A percentile compares a stretch with the other conserved stretches of the same genome.
Evolutionary conservation across 2,888 invertebrate genomes (phyloP).

Genomic region (Drosophila infuscata): DNA sequence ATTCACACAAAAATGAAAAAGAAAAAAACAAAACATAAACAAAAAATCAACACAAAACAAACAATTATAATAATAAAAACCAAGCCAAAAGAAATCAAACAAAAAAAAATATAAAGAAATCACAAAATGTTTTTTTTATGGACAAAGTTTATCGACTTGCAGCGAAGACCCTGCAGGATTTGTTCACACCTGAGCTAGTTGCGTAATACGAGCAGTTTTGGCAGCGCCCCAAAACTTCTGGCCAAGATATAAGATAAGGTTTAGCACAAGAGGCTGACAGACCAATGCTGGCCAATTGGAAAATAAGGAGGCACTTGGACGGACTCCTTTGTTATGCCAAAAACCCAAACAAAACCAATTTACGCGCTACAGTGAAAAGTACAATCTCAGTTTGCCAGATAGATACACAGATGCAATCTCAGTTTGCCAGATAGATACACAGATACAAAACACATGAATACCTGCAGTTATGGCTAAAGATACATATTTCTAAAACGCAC

Average conservation of each 20-base stretch:
- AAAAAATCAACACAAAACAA: conserved; percentile 31
- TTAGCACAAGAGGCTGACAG: not conserved
- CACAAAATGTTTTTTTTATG: conserved; percentile 18
- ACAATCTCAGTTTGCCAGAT: not conserved
- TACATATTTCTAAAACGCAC: not conserved
- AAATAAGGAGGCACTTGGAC: conserved; percentile 23
- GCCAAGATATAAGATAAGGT: conserved; percentile 27
- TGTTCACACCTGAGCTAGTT: conserved; percentile 49
- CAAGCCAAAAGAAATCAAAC: conserved; percentile 51
- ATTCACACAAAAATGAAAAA: conserved; percentile 31
- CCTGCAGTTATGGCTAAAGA: no score
- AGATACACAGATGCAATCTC: not conserved
- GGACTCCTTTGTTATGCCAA: conserved; percentile 17
- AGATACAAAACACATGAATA: not conserved
- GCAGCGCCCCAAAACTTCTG: conserved; percentile 29
- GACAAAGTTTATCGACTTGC: conserved; percentile 21
- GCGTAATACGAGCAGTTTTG: conserved; percentile 24
- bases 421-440: not conserved
- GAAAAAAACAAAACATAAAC: conserved; percentile 20
- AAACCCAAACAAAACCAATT: conserved; percentile 31
- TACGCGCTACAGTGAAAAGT: not conserved
- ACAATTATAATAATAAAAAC: conserved; percentile 43
- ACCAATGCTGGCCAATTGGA: conserved; percentile 28
- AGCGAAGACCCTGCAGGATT: conserved; percentile 34
- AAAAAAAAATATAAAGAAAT: conserved; percentile 31